Evolutionary conservation across 2,888 invertebrate genomes (phyloP).

Genomic region (Drosophila basisetae): DNA sequence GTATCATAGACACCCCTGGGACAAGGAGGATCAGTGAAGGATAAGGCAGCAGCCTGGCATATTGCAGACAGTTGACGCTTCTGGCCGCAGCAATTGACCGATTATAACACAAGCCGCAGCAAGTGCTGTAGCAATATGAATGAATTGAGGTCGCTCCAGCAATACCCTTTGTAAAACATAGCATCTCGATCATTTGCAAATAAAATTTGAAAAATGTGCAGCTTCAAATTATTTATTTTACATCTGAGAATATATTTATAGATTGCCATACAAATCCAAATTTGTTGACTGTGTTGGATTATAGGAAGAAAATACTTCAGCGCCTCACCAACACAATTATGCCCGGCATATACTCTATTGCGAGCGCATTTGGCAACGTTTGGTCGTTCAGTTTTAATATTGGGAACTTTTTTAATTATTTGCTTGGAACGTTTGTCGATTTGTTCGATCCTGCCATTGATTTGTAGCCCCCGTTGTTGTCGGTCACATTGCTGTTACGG

Average conservation of each 20-base stretch:
- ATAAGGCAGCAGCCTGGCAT: conserved; percentile 2
- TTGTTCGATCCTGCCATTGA: conserved; percentile 73
- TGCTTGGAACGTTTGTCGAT: conserved; percentile 77
- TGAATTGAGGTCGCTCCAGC: conserved; percentile 11
- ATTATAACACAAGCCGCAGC: conserved; percentile 54
- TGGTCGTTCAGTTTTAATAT: conserved; percentile 80
- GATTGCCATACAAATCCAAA: not conserved
- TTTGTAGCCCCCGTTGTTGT: conserved; percentile 55
- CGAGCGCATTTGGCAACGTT: conserved; percentile 52
- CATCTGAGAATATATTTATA: not conserved
- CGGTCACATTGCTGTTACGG: conserved; percentile 15
- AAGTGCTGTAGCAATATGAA: conserved; percentile 36
- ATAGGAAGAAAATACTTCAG: not conserved
- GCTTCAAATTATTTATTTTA: not conserved
- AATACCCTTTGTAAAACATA: not conserved
- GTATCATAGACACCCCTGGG: conserved; percentile 19
- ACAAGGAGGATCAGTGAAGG: not conserved
- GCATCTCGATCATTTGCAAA: not conserved
- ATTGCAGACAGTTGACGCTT: conserved; percentile 53
- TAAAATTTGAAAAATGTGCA: not conserved
- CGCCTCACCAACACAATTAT: not conserved
- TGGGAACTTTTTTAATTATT: conserved; percentile 84
- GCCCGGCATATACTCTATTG: not conserved
- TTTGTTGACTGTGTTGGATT: not conserved
- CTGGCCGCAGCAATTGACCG: conserved; percentile 68